Percentiles rank a stretch among this genome's conserved stretches.
Evolutionary conservation across 2,113 vertebrate genomes (phyloP).

Genomic region (Hiodon tergisus): DNA sequence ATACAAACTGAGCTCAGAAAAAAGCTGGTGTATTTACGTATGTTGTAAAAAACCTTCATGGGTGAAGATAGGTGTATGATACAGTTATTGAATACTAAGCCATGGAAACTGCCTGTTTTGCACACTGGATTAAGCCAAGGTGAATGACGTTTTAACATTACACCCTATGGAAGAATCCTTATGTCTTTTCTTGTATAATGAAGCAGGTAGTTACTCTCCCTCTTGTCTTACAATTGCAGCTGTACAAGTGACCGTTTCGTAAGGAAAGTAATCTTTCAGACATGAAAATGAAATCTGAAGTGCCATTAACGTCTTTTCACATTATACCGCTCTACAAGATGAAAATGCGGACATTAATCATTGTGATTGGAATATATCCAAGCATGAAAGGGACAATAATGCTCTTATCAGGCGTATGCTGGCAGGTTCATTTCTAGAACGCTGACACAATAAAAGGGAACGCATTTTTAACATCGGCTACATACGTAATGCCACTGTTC

Average conservation of each 20-base stretch:
- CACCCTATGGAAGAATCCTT: no score
- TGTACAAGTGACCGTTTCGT: background rate
- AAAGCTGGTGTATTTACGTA: no score
- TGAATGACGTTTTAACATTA: no score
- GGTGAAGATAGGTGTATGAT: no score
- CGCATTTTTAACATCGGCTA: background rate
- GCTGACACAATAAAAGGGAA: background rate
- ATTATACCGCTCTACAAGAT: background rate
- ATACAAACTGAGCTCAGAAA: no score
- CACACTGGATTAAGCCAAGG: no score
- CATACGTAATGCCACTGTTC: background rate
- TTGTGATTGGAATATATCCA: background rate
- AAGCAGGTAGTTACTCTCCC: no score
- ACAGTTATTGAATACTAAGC: no score
- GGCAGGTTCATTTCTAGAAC: conserved; percentile 7
- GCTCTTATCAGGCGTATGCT: background rate
- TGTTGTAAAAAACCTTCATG: no score
- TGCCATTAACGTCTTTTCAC: background rate
- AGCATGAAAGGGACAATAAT: background rate
- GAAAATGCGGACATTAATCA: background rate
- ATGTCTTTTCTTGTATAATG: no score
- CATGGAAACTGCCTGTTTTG: no score
- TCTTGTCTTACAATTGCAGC: no score
- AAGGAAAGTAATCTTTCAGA: background rate
- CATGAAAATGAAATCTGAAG: conserved; percentile 2